These are phyloP conservation scores for Drosophila nigritarsus DNA, from an alignment of 2,888 invertebrate genomes.

Conservation along the genomic window DNA sequence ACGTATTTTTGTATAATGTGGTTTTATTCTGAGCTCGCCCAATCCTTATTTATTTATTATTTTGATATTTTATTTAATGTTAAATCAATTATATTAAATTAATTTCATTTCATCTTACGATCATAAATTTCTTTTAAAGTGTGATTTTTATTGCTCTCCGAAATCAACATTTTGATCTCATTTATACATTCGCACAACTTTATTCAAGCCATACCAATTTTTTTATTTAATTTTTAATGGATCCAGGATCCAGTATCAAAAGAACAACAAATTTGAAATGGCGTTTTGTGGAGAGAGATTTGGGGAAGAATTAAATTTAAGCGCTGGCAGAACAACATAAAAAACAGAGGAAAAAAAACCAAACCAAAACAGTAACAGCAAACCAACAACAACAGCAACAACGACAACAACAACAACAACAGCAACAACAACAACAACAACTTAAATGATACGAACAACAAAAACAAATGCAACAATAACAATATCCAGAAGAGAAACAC, in stretches of 20 bases:
- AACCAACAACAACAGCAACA: slow-evolving; percentile 4
- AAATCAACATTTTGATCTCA: background rate
- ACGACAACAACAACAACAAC: background rate
- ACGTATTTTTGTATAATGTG: background rate
- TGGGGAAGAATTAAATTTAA: slow-evolving; percentile 69
- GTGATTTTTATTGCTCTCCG: background rate
- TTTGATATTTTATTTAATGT: background rate
- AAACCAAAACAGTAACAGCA: background rate
- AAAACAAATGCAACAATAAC: slow-evolving; percentile 20
- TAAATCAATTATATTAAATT: background rate
- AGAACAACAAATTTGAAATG: slow-evolving; percentile 37
- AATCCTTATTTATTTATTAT: background rate
- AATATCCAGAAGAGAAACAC: slow-evolving; percentile 19
- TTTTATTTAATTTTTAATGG: background rate
- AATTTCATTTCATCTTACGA: background rate
- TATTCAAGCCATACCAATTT: background rate
- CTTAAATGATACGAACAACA: slow-evolving; percentile 11
- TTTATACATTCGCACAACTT: background rate
- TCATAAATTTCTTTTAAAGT: background rate
- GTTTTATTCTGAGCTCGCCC: too few relatives aligned
- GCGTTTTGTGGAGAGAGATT: slow-evolving; percentile 39
- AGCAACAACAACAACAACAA: slow-evolving; percentile 8
- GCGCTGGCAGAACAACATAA: slow-evolving; percentile 47
- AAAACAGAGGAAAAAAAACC: background rate
- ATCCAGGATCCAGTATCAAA: background rate